Evolutionary conservation across 2,113 vertebrate genomes (phyloP).

Genomic region (Podiceps cristatus): DNA sequence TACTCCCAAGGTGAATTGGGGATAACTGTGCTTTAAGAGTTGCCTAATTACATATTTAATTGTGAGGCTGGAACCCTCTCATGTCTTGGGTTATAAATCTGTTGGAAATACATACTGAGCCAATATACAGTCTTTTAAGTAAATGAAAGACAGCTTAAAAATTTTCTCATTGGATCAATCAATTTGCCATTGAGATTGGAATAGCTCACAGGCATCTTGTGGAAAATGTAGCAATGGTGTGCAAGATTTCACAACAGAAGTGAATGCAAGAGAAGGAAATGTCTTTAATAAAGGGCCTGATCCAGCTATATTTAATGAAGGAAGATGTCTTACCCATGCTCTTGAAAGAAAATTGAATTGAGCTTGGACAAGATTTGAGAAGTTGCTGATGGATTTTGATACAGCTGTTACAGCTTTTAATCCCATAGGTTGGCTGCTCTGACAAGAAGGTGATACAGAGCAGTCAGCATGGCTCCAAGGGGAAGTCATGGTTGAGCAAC

Average conservation of each 20-base stretch:
- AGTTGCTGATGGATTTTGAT: background rate
- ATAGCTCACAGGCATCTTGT: background rate
- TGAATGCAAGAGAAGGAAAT: background rate
- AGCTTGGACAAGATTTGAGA: background rate
- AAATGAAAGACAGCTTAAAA: constrained; percentile 55
- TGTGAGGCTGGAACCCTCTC: background rate
- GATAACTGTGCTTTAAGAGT: background rate
- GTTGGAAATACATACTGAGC: constrained; percentile 35
- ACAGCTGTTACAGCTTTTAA: background rate
- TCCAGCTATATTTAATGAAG: background rate
- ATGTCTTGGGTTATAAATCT: constrained; percentile 40
- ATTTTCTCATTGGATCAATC: constrained; percentile 31
- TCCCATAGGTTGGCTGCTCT: background rate
- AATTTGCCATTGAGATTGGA: constrained; percentile 53
- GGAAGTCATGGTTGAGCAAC: background rate
- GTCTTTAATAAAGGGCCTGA: background rate
- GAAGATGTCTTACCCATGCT: background rate
- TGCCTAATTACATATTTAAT: constrained; percentile 51
- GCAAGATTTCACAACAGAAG: background rate
- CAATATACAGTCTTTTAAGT: constrained; percentile 43
- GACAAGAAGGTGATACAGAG: background rate
- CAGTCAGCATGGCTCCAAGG: background rate
- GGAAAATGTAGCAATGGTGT: background rate
- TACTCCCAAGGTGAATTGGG: background rate
- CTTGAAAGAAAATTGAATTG: background rate